These are phyloP conservation scores for Lepidiolamprologus cunningtoni DNA, from an alignment of 2,113 vertebrate genomes.

Conservation along the genomic window DNA sequence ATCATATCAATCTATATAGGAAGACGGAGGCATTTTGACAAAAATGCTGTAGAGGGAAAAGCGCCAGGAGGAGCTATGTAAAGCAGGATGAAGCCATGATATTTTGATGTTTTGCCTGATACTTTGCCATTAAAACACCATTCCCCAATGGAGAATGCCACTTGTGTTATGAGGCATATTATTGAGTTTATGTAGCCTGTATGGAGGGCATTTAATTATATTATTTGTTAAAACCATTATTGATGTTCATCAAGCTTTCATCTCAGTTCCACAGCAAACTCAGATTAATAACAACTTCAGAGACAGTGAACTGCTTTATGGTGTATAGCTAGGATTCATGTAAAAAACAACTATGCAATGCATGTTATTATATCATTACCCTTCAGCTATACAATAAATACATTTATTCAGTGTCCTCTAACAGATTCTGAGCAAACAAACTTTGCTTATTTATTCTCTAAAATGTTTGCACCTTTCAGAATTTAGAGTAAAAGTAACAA, in stretches of 20 bases:
- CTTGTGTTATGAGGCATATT: not conserved
- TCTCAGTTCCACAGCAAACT: not conserved
- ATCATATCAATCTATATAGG: not conserved
- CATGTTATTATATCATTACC: not conserved
- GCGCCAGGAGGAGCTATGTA: not conserved
- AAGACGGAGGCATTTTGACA: not conserved
- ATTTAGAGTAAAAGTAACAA: not conserved
- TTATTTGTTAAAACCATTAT: not conserved
- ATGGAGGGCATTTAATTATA: not conserved
- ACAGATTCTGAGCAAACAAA: not conserved
- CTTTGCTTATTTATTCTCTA: not conserved
- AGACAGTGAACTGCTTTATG: not conserved
- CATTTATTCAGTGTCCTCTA: not conserved
- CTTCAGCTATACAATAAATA: not conserved
- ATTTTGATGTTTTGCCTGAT: not conserved
- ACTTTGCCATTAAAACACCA: not conserved
- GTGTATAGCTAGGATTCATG: not conserved
- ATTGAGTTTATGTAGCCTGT: not conserved
- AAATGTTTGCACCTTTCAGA: not conserved
- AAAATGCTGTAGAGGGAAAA: not conserved
- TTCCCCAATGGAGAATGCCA: not conserved
- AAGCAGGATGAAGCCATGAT: not conserved
- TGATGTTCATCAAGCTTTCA: not conserved
- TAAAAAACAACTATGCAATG: accelerated
- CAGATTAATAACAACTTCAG: not conserved